A percentile compares a stretch with the other conserved stretches of the same genome.
Evolutionary conservation across 2,888 invertebrate species (phyloP).

Genomic region (Acanthoscelides obtectus): DNA sequence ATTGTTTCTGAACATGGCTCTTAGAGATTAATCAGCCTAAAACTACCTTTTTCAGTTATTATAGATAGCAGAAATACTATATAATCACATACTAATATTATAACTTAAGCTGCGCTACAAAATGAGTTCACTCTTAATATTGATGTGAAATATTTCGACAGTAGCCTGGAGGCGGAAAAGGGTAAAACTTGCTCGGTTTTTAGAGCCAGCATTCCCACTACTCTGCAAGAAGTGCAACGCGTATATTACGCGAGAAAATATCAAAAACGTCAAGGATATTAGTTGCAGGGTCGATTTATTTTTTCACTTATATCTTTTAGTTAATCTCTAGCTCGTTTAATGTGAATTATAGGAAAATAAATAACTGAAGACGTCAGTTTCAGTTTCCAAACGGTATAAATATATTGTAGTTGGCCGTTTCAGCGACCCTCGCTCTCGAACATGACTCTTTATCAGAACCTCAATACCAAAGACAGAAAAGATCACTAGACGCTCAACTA

Average conservation of each 20-base stretch:
- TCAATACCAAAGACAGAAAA: not conserved
- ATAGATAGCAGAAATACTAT: too few relatives aligned
- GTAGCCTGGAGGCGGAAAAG: not conserved
- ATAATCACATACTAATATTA: too few relatives aligned
- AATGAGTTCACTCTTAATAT: too few relatives aligned
- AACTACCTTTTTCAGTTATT: too few relatives aligned
- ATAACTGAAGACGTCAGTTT: not conserved
- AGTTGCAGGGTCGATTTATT: not conserved
- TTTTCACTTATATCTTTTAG: not conserved
- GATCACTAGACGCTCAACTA: too few relatives aligned
- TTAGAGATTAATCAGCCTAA: too few relatives aligned
- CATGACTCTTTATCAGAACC: not conserved
- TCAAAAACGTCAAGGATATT: not conserved
- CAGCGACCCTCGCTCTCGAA: not conserved
- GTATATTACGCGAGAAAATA: not conserved
- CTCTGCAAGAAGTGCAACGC: not conserved
- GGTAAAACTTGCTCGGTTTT: not conserved
- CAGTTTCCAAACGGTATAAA: not conserved
- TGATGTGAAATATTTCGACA: not conserved
- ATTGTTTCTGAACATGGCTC: too few relatives aligned
- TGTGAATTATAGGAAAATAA: not conserved
- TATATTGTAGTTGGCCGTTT: not conserved
- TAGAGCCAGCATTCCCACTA: not conserved
- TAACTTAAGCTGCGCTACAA: too few relatives aligned
- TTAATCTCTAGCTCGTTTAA: not conserved